A percentile compares a stretch with the other conserved stretches of the same genome.
These are phyloP conservation scores for Thalpophila matura DNA, from an alignment of 2,888 invertebrate genomes.

Conservation along the genomic window DNA sequence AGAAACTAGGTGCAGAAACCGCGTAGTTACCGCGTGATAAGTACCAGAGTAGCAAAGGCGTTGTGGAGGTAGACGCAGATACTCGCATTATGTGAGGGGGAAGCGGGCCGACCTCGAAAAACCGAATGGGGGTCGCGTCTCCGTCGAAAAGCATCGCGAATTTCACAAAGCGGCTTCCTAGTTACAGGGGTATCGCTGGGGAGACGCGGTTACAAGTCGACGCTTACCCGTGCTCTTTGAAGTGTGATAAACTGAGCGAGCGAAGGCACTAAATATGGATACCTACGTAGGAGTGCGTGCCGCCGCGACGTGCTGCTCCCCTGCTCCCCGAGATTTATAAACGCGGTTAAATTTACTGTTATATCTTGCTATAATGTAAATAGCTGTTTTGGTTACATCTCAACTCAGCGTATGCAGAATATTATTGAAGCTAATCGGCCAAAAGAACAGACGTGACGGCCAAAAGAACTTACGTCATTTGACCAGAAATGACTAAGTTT, in stretches of 20 bases:
- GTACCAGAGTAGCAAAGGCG: constrained; percentile 68
- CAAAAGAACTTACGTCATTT: too few relatives aligned
- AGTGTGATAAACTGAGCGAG: constrained; percentile 86
- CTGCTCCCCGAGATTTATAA: constrained; percentile 75
- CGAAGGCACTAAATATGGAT: constrained; percentile 81
- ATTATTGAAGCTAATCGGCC: too few relatives aligned
- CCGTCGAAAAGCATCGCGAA: constrained; percentile 85
- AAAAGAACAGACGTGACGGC: too few relatives aligned
- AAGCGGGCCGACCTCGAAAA: constrained; percentile 85
- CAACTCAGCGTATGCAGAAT: constrained; percentile 18
- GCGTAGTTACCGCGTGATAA: constrained; percentile 71
- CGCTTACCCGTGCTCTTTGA: constrained; percentile 86
- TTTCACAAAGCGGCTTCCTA: constrained; percentile 88
- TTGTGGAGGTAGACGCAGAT: constrained; percentile 64
- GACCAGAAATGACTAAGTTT: too few relatives aligned
- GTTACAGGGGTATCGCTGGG: constrained; percentile 80
- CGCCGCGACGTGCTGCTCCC: constrained; percentile 72
- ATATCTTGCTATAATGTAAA: constrained; percentile 59
- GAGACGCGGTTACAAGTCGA: constrained; percentile 83
- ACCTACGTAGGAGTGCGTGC: constrained; percentile 76
- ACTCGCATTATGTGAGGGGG: constrained; percentile 78
- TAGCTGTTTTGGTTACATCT: constrained; percentile 50
- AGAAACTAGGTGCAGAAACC: constrained; percentile 82
- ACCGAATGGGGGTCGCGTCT: constrained; percentile 84
- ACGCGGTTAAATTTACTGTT: constrained; percentile 72